Conservation (phyloP, 1,140 invertebrate genomes). For the Panulirus ornatus region DNA sequence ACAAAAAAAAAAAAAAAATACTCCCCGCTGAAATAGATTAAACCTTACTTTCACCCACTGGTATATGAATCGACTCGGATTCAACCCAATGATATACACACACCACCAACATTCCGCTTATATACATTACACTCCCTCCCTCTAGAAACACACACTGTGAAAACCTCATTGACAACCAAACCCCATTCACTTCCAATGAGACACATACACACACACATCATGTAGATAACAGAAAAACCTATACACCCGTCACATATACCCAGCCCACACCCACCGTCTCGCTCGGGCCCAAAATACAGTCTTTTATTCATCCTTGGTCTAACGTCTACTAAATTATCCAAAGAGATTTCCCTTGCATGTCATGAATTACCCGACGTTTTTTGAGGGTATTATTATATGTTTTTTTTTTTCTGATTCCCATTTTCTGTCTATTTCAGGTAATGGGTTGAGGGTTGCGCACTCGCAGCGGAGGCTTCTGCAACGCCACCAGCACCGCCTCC, state of each 20-base stretch:
- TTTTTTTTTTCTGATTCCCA: background rate
- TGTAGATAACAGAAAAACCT: no score
- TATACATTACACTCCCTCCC: no score
- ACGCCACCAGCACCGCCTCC: background rate
- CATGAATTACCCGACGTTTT: background rate
- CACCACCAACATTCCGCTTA: no score
- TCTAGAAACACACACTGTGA: no score
- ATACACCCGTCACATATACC: background rate
- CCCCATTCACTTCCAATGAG: no score
- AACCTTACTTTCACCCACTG: no score
- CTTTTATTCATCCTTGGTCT: background rate
- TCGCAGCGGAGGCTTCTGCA: background rate
- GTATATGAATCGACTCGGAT: no score
- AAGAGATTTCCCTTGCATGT: background rate
- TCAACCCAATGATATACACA: no score
- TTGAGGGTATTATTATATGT: background rate
- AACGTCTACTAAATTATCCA: background rate
- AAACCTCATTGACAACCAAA: no score
- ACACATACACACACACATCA: no score
- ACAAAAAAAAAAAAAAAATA: no score
- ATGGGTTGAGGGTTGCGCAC: background rate
- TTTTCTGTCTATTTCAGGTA: conserved; percentile 1
- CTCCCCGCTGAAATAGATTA: no score
- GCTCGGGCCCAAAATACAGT: background rate
- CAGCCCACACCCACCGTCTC: background rate